Evolutionary conservation across 2,797 vertebrate species (phyloP).

Genomic region (Gorsachius magnificus): DNA sequence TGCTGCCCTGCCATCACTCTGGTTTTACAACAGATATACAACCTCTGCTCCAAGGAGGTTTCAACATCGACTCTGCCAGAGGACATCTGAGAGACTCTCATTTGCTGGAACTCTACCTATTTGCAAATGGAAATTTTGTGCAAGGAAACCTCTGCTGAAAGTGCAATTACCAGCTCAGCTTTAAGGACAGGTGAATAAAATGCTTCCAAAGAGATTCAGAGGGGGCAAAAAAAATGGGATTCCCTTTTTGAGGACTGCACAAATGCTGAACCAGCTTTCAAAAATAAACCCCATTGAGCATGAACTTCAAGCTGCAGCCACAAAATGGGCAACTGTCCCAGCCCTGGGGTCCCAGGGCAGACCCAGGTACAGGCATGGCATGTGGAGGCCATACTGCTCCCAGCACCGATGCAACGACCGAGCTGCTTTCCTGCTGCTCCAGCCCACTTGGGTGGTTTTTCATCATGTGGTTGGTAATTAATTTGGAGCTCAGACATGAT

Average conservation of each 20-base stretch:
- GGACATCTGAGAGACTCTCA: not conserved
- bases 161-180: not conserved
- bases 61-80: not conserved
- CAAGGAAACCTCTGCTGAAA: not conserved
- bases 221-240: not conserved
- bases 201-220: not conserved
- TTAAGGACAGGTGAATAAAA: not conserved
- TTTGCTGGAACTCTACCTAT: not conserved
- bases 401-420: accelerated
- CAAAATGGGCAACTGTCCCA: not conserved
- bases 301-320: not conserved
- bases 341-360: not conserved
- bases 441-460: not conserved
- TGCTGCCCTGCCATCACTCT: not conserved
- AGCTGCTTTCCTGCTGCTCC: not conserved
- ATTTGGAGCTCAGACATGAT: not conserved
- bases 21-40: not conserved
- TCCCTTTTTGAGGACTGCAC: not conserved
- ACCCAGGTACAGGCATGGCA: not conserved
- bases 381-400: not conserved
- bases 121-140: not conserved
- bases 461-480: not conserved
- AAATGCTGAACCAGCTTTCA: not conserved
- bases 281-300: not conserved
- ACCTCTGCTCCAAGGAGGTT: not conserved